Base-by-base conservation (phyloP, 1,140 invertebrate genomes). In the Tribolium castaneum region DNA sequence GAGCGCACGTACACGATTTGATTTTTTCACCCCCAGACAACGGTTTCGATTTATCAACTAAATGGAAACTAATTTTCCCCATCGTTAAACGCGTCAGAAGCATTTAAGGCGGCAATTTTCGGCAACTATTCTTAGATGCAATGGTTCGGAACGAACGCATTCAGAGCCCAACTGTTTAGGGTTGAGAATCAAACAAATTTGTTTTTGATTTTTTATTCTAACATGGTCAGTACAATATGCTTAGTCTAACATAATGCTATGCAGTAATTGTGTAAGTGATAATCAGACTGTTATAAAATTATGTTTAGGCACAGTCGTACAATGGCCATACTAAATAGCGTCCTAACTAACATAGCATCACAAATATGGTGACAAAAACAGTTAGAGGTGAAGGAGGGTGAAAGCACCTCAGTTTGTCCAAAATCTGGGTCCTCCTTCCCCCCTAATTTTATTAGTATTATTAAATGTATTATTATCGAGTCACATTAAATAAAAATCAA, bases 271-370 rank as follows among this genome's bases (percentile, higher is more conserved):
- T 50, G 49, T 70, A 51, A 49, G 30, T 59, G 22, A 66, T 78
- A 73, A 56, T 78, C 76, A 78, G 76, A 78, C 76, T 78, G 70
- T 78, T 75, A 77, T 51, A 74, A 70, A 78, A 75, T 75, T 50
- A 72, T 52, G 70, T 73, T 73, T 78, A 78, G 77, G 77, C 77
- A 78, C 77, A 39, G 30, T 66, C 62, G 72, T 78, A 78, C 72
- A 78, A 35, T 75, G 77, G 77, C 77, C 77, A 35, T 51, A 78
- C 77, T 78, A 78, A 59, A 49, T 73, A 56, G 52, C 52, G 12
- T 52, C 50, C 75, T 77, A 77, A 35, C 22, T 49, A 77, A 50
- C 39, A 66, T 77, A 77, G 70, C 75, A 77, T 77, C 75, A 77
- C 59, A 77, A 70, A 71, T 19, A 77, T 50, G 39, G 62, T 76